Percentiles rank a stretch among this genome's conserved stretches.
These are phyloP conservation scores for Gallirallus australis DNA, from an alignment of 2,797 vertebrate species.

Conservation along the genomic window DNA sequence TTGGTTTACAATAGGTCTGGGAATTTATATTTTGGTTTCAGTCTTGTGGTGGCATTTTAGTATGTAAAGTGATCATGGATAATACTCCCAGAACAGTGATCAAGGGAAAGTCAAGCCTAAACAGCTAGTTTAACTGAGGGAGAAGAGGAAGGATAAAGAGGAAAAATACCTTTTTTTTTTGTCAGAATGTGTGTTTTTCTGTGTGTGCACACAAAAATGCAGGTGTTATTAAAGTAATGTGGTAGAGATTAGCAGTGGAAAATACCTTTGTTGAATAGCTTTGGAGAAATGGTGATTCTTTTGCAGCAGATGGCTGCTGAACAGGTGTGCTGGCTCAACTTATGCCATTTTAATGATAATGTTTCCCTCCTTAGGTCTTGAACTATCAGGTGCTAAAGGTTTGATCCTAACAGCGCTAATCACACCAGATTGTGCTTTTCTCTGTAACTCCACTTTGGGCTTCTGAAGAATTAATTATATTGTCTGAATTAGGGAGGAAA, in stretches of 20 bases:
- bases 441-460: not conserved
- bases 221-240: not conserved
- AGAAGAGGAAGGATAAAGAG: not conserved
- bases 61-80: not conserved
- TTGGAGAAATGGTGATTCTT: not conserved
- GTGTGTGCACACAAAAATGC: not conserved
- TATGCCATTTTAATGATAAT: not conserved
- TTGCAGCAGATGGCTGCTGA: constrained; percentile 1
- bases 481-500: not conserved
- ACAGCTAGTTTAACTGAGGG: not conserved
- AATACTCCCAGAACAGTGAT: not conserved
- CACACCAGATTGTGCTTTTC: constrained; percentile 5
- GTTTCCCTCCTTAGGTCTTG: not conserved
- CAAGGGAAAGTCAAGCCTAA: not conserved
- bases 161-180: not conserved
- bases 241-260: not conserved
- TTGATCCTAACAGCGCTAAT: not conserved
- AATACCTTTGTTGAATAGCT: not conserved
- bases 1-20: not conserved
- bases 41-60: not conserved
- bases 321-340: not conserved
- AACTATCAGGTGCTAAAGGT: not conserved
- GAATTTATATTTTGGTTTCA: not conserved
- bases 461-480: constrained; percentile 4
- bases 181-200: not conserved